These are phyloP conservation scores for Crepidodera aurea DNA, from an alignment of 2,888 invertebrate genomes.

Conservation along the genomic window DNA sequence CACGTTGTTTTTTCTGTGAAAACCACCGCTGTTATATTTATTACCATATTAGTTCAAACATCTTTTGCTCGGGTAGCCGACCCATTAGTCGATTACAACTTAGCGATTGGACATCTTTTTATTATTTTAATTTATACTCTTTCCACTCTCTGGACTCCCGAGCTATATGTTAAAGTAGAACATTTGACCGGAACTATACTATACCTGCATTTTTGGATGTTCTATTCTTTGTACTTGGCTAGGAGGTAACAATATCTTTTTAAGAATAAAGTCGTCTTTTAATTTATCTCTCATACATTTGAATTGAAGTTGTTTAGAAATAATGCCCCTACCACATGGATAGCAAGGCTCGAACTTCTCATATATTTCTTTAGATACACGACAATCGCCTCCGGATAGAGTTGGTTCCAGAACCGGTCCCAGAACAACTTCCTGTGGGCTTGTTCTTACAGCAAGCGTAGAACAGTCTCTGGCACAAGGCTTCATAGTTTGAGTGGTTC, in stretches of 20 bases:
- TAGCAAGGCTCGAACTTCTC: not conserved
- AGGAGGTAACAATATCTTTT: conserved; percentile 25
- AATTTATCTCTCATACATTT: conserved; percentile 8
- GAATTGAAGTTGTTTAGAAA: not conserved
- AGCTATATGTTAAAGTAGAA: not conserved
- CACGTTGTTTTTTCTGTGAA: no score
- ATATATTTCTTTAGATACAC: not conserved
- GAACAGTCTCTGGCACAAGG: conserved; percentile 13
- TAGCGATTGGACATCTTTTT: no score
- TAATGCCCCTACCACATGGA: not conserved
- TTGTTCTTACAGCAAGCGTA: conserved; percentile 7
- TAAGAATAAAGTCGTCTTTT: conserved; percentile 26
- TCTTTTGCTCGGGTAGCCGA: no score
- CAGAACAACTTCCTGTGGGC: conserved; percentile 17
- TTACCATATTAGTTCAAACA: no score
- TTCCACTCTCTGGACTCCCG: not conserved
- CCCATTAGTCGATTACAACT: no score
- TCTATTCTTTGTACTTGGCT: conserved; percentile 6
- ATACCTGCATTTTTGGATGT: conserved; percentile 20
- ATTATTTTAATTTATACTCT: no score
- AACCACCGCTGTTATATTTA: no score
- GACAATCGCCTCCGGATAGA: not conserved
- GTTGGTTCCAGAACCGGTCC: conserved; percentile 23
- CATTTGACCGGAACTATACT: not conserved
- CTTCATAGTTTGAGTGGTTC: conserved; percentile 27